phyloP scores from a whole-genome alignment of 2,113 vertebrate species.

The Aplodontia rufa region DNA sequence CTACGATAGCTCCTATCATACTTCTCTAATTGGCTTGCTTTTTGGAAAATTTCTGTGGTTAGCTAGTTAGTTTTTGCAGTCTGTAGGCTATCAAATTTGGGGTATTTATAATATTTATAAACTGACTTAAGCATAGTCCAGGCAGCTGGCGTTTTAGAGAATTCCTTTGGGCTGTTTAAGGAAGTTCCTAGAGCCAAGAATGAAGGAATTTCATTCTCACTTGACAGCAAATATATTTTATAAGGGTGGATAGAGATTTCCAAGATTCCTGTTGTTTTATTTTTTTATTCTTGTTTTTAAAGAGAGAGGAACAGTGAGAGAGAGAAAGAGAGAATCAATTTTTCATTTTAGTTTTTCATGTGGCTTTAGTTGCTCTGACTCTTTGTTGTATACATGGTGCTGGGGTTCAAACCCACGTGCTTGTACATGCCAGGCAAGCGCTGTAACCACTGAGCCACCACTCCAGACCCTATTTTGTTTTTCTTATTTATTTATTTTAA shows the following conservation, averaged over 20 bases:
- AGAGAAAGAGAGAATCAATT: too few relatives aligned
- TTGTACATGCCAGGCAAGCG: too few relatives aligned
- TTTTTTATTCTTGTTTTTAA: background rate
- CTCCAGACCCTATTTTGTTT: too few relatives aligned
- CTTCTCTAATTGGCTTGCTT: background rate
- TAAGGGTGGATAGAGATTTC: background rate
- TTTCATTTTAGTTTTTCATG: too few relatives aligned
- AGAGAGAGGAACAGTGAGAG: too few relatives aligned
- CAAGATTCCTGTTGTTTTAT: background rate
- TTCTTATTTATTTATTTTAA: background rate
- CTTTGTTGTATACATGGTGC: too few relatives aligned
- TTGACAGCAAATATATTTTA: conserved; percentile 25
- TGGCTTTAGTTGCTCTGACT: too few relatives aligned
- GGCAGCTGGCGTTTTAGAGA: conserved; percentile 37
- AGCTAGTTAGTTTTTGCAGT: conserved; percentile 45
- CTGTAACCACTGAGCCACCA: too few relatives aligned
- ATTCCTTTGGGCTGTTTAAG: conserved; percentile 56
- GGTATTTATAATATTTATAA: conserved; percentile 57
- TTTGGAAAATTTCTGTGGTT: conserved; percentile 35
- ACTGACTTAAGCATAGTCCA: conserved; percentile 35
- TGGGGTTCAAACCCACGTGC: too few relatives aligned
- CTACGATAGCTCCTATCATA: background rate
- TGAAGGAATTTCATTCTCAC: background rate
- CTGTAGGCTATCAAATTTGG: conserved; percentile 12
- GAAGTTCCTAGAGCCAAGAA: conserved; percentile 51